A percentile compares a stretch with the other conserved stretches of the same genome.
phyloP scores from a whole-genome alignment of 2,113 vertebrate genomes.

The Nestor notabilis region DNA sequence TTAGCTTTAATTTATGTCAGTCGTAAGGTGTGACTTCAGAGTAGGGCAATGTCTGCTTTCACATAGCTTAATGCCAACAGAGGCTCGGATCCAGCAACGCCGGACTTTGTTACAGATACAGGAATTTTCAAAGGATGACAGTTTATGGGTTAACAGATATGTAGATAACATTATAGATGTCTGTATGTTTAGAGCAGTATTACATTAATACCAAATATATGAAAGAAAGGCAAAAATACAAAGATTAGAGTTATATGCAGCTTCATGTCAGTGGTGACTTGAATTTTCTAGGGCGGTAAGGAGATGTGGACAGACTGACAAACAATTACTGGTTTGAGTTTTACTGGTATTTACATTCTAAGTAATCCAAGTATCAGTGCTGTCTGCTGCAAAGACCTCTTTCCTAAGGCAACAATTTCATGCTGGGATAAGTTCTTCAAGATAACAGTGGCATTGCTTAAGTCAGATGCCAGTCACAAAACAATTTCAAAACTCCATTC shows the following conservation, averaged over 20 bases:
- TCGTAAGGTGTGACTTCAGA: accelerated
- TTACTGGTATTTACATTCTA: not conserved
- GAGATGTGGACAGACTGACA: not conserved
- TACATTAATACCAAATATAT: not conserved
- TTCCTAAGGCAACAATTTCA: not conserved
- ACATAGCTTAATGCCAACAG: not conserved
- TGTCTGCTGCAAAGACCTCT: not conserved
- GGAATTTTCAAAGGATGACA: not conserved
- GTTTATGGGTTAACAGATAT: not conserved
- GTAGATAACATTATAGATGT: not conserved
- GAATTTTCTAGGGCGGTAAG: not conserved
- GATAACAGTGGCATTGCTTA: not conserved
- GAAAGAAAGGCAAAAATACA: not conserved
- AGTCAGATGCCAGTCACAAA: not conserved
- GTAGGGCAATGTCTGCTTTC: not conserved
- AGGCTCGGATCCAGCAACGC: not conserved
- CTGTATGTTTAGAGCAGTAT: not conserved
- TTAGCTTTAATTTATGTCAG: not conserved
- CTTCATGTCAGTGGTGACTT: not conserved
- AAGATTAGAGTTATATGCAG: not conserved
- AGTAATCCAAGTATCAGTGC: not conserved
- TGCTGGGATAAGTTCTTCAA: not conserved
- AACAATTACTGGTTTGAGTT: not conserved
- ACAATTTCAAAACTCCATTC: not conserved
- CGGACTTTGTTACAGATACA: not conserved